These are phyloP conservation scores for Dendropsophus ebraccatus DNA, from an alignment of 2,113 vertebrate genomes.

Conservation along the genomic window DNA sequence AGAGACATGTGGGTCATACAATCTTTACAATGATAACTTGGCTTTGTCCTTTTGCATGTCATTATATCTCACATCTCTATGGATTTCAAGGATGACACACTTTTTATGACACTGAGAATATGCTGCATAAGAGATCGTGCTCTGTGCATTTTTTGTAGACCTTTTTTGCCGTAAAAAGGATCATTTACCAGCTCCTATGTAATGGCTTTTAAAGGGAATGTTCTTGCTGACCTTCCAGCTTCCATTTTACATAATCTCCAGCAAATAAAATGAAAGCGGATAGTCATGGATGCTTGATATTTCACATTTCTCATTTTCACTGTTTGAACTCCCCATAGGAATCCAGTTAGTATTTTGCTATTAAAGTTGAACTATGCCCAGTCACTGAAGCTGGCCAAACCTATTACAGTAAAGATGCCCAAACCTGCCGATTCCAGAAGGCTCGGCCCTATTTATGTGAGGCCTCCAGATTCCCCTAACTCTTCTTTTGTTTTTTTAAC, in stretches of 20 bases:
- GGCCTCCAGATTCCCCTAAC: not conserved
- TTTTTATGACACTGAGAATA: conserved; percentile 41
- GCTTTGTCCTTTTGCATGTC: conserved; percentile 26
- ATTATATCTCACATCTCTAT: conserved; percentile 42
- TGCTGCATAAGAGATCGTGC: conserved; percentile 39
- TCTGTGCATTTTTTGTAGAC: conserved; percentile 28
- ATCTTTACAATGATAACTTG: conserved; percentile 46
- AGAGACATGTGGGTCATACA: conserved; percentile 30
- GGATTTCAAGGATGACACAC: conserved; percentile 54
- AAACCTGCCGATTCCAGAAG: not conserved
- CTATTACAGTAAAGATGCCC: not conserved
- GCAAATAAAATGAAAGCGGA: conserved; percentile 26
- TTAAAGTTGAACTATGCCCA: not conserved
- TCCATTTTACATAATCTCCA: conserved; percentile 7
- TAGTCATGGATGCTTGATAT: conserved; percentile 10
- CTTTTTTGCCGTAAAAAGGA: conserved; percentile 50
- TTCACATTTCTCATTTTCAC: conserved; percentile 9
- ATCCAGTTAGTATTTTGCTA: not conserved
- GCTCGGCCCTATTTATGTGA: not conserved
- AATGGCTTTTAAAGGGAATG: conserved; percentile 40
- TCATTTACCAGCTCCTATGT: conserved; percentile 27
- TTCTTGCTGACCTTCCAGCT: conserved; percentile 47
- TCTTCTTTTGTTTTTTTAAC: not conserved
- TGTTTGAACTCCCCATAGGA: not conserved
- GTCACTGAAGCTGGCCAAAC: not conserved